These are phyloP conservation scores for Anguilla obscura DNA, from an alignment of 2,797 vertebrate species.

Conservation along the genomic window DNA sequence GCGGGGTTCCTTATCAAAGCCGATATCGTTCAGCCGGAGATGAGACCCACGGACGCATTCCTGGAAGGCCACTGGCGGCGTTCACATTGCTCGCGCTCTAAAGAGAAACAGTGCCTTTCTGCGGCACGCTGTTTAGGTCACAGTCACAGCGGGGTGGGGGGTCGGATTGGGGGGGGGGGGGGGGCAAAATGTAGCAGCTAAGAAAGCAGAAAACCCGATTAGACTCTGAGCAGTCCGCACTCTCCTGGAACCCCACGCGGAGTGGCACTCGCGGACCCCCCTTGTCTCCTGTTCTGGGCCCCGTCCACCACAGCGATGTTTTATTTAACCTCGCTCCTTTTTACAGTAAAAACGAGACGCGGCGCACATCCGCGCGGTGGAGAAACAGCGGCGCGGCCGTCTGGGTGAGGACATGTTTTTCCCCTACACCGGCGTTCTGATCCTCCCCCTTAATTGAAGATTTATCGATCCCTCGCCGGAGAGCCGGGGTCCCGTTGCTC, in stretches of 20 bases:
- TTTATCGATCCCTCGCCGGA: constrained; percentile 35
- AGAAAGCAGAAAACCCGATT: neutral
- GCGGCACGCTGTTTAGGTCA: constrained; percentile 4
- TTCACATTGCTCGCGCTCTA: neutral
- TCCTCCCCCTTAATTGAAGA: constrained; percentile 20
- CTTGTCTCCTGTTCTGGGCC: constrained; percentile 18
- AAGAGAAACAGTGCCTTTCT: neutral
- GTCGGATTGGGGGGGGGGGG: no score
- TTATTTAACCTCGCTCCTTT: neutral
- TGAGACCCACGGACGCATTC: neutral
- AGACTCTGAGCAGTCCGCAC: neutral
- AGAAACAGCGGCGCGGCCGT: constrained; percentile 24
- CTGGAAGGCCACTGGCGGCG: neutral
- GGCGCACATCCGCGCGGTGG: neutral
- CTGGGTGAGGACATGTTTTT: constrained; percentile 27
- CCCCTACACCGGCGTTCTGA: neutral
- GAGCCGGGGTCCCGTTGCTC: constrained; percentile 21
- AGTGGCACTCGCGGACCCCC: neutral
- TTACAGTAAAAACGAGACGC: constrained; percentile 13
- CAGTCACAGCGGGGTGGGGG: neutral
- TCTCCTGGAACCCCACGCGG: neutral
- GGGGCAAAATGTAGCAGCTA: neutral
- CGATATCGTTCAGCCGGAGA: constrained; percentile 3
- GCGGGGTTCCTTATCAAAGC: neutral
- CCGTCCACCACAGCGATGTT: neutral